A percentile compares a stretch with the other conserved stretches of the same genome.
phyloP scores from a whole-genome alignment of 1,140 invertebrate genomes.

The Apis dorsata region DNA sequence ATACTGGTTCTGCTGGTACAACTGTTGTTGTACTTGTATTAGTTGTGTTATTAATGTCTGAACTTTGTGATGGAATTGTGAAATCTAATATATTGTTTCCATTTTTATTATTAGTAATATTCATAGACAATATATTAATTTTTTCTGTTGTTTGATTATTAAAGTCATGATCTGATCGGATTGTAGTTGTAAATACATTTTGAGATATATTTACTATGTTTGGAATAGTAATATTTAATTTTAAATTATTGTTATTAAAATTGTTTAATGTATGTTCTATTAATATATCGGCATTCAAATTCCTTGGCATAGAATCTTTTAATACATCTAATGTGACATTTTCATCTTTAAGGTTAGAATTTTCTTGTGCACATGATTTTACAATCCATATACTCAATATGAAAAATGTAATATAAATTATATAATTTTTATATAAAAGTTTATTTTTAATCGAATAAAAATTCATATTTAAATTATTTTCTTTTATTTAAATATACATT shows the following conservation, averaged over 20 bases:
- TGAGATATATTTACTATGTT: not conserved
- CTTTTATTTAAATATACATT: not conserved
- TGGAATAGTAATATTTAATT: not conserved
- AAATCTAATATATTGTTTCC: conserved; percentile 35
- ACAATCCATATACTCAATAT: not conserved
- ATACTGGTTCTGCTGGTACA: conserved; percentile 84
- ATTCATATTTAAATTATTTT: conserved; percentile 46
- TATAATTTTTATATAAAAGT: conserved; percentile 2
- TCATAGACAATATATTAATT: not conserved
- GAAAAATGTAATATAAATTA: conserved; percentile 19
- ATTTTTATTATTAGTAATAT: conserved; percentile 39
- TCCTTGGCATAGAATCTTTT: not conserved
- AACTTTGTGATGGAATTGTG: conserved; percentile 24
- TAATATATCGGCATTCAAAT: not conserved
- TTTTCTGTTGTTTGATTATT: conserved; percentile 46
- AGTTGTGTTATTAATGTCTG: conserved; percentile 68
- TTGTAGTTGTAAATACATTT: conserved; percentile 7
- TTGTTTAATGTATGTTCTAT: not conserved
- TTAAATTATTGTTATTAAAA: not conserved
- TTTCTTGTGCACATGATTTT: conserved; percentile 15
- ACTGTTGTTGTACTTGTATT: conserved; percentile 79
- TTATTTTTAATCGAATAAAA: conserved; percentile 8
- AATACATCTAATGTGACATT: conserved; percentile 22
- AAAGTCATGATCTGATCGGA: conserved; percentile 9
- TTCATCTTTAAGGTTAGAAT: conserved; percentile 47